These are phyloP conservation scores for Arvicanthis niloticus DNA, from an alignment of 2,113 vertebrate genomes.

Conservation along the genomic window DNA sequence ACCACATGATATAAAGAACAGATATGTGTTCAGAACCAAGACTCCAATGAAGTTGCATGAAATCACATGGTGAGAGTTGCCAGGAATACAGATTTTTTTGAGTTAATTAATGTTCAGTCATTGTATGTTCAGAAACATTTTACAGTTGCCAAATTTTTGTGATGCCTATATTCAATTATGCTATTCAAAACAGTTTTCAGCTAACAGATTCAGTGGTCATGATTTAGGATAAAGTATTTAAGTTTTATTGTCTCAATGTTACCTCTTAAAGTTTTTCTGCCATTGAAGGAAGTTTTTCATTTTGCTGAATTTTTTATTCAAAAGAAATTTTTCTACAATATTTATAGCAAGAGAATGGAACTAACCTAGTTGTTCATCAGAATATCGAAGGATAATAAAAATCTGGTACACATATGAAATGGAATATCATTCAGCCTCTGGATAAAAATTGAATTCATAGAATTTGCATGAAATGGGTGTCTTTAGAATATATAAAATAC, in stretches of 20 bases:
- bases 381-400: too few species aligned
- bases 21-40: not conserved
- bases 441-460: too few species aligned
- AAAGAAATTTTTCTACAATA: too few species aligned
- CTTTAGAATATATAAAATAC: too few species aligned
- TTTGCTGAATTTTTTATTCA: too few species aligned
- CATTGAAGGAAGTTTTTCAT: conserved; percentile 7
- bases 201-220: not conserved
- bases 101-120: not conserved
- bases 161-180: not conserved
- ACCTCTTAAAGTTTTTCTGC: not conserved
- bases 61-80: not conserved
- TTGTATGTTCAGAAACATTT: not conserved
- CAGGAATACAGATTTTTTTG: not conserved
- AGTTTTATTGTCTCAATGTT: not conserved
- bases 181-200: not conserved
- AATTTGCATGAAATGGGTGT: too few species aligned
- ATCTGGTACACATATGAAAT: too few species aligned
- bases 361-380: too few species aligned
- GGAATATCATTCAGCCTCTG: too few species aligned
- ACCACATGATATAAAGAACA: too few species aligned
- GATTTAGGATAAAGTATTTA: not conserved
- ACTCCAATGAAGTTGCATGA: not conserved
- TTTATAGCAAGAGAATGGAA: too few species aligned
- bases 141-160: not conserved